Evolutionary conservation across 2,113 vertebrate species (phyloP).

Genomic region (Pollachius pollachius): DNA sequence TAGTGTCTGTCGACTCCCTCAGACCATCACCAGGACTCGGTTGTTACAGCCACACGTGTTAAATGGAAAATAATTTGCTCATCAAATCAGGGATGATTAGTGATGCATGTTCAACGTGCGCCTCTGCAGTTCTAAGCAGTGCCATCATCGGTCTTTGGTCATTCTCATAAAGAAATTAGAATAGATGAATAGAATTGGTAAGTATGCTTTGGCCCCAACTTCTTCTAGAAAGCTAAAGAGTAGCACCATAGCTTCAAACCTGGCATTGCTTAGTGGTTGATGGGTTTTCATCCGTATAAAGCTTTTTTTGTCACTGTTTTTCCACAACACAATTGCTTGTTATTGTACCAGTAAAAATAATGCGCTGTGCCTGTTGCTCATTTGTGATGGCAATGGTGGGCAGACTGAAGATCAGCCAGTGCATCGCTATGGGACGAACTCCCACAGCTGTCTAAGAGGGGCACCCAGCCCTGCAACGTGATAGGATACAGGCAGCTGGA

Average conservation of each 20-base stretch:
- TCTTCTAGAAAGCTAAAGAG: no score
- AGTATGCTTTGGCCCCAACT: no score
- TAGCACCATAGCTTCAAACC: no score
- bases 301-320: no score
- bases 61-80: constrained; percentile 7
- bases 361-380: constrained; percentile 15
- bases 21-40: constrained; percentile 22
- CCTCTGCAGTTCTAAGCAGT: no score
- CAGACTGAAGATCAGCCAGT: constrained; percentile 29
- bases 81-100: background rate
- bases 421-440: constrained; percentile 22
- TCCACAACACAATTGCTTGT: no score
- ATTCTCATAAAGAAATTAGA: no score
- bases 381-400: constrained; percentile 39
- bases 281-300: no score
- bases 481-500: constrained; percentile 2
- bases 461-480: constrained; percentile 9
- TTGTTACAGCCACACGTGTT: constrained; percentile 22
- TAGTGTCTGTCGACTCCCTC: constrained; percentile 45
- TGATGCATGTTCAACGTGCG: no score
- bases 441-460: background rate
- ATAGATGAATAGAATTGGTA: no score
- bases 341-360: background rate
- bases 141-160: no score
- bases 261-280: no score